Evolutionary conservation across 1,140 invertebrate species (phyloP).

Genomic region (Zaprionus camerounensis): DNA sequence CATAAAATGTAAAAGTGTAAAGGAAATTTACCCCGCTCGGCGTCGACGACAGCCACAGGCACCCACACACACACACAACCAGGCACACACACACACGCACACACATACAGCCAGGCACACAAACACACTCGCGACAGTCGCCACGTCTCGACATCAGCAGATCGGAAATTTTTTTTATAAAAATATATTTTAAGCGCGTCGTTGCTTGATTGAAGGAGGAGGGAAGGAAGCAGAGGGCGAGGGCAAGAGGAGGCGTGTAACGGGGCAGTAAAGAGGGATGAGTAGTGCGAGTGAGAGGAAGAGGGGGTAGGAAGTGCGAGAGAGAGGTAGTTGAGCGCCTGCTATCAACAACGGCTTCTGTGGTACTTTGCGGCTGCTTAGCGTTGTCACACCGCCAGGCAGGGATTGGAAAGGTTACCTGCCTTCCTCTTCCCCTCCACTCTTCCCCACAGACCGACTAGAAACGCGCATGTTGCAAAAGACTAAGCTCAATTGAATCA

Average conservation of each 20-base stretch:
- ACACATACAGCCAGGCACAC: neutral
- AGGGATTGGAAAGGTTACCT: constrained; percentile 17
- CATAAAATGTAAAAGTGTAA: constrained; percentile 81
- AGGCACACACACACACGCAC: neutral
- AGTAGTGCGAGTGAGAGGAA: neutral
- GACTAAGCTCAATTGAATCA: constrained; percentile 69
- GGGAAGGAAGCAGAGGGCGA: neutral
- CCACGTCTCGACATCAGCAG: constrained; percentile 48
- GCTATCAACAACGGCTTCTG: constrained; percentile 67
- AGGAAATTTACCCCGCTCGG: constrained; percentile 50
- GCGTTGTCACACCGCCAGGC: constrained; percentile 65
- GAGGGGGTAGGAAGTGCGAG: neutral
- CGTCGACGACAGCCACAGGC: neutral
- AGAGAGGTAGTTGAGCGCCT: neutral
- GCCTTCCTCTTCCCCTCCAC: neutral
- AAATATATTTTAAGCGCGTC: constrained; percentile 54
- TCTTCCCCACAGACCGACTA: constrained; percentile 8
- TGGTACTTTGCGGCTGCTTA: constrained; percentile 60
- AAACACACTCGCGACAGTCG: constrained; percentile 3
- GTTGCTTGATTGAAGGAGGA: constrained; percentile 40
- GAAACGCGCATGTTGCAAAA: constrained; percentile 66
- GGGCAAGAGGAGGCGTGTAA: no score
- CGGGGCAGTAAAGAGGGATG: neutral
- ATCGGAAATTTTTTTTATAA: constrained; percentile 74
- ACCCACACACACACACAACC: constrained; percentile 1